Evolutionary conservation across 2,113 vertebrate species (phyloP), one percentile per base, ranked within the genome.

Genomic region (Eudyptes chrysolophus): DNA sequence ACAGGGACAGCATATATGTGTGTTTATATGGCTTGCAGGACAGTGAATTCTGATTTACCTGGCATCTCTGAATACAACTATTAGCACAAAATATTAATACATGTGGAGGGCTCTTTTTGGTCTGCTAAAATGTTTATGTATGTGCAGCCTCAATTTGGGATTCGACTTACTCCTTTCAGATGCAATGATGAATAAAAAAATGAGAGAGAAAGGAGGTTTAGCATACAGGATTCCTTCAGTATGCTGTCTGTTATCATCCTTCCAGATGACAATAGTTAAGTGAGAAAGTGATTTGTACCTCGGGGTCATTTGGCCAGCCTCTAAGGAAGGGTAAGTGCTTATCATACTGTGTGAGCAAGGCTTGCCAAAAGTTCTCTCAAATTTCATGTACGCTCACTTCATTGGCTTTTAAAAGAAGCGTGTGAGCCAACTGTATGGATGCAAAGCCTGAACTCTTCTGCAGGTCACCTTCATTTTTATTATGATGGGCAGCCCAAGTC

Each of bases 351-450:
- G 42, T 57, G n/a, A 46, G 38, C 19, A 4, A 25, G 62, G 20
- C 46, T 94, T 52, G 84, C 71, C 71, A 72, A 62, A 26, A 72
- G 30, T 38, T 29, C 71, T 70, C 49, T 77, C 40, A 26, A 10
- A 42, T 87, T 74, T 70, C 52, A n/a, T 2, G 2, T 26, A 22
- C 3, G 0, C 72, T 85, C 32, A 44, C 48, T 46, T 30, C 42
- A 3, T 5, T 82, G 75, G 34, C 40, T 80, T 52, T 60, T 27
- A 61, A 34, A 85, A 86, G n/a, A 52, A n/a, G 30, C 0, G 0
- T 0, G 4, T 44, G 38, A 72, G 52, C 52, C 74, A 79, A 42
- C 42, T 8, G 13, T 32, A 29, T 36, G 30, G 26, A 38, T 51
- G 52, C 42, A 60, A 48, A 90, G 46, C 52, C 40, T 76, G 70